These are phyloP conservation scores for Mustela nigripes DNA, from an alignment of 2,113 vertebrate species.

Conservation along the genomic window DNA sequence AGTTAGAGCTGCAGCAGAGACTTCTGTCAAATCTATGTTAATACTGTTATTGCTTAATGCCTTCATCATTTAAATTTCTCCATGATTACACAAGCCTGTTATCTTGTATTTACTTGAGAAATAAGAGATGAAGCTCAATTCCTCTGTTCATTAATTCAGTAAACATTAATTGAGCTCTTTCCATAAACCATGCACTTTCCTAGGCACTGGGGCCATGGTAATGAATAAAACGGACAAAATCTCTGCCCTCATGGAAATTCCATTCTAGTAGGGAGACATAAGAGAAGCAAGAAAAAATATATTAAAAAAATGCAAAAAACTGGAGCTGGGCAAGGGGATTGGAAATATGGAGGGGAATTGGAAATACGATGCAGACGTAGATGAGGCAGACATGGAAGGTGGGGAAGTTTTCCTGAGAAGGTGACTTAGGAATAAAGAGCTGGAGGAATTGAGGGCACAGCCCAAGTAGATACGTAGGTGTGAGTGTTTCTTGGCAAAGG, in stretches of 20 bases:
- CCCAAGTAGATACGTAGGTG: too few relatives aligned
- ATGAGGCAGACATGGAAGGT: neutral
- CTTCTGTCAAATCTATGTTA: neutral
- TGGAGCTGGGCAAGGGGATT: neutral
- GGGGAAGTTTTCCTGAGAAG: neutral
- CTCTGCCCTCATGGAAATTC: neutral
- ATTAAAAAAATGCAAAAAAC: neutral
- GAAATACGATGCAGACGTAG: neutral
- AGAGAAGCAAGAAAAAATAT: neutral
- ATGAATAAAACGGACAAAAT: neutral
- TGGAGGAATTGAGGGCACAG: neutral
- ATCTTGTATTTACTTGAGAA: slow-evolving; percentile 14
- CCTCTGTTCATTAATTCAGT: neutral
- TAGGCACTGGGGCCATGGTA: neutral
- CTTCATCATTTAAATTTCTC: neutral
- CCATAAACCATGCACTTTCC: neutral
- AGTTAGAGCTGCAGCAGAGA: neutral
- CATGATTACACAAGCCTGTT: neutral
- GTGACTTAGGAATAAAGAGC: neutral
- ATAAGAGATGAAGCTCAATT: neutral
- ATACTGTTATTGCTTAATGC: neutral
- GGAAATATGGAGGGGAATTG: neutral
- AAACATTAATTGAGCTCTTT: neutral
- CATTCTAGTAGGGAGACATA: neutral
- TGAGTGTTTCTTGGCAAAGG: neutral